phyloP scores from a whole-genome alignment of 2,113 vertebrate species.

The Nibea coibor region DNA sequence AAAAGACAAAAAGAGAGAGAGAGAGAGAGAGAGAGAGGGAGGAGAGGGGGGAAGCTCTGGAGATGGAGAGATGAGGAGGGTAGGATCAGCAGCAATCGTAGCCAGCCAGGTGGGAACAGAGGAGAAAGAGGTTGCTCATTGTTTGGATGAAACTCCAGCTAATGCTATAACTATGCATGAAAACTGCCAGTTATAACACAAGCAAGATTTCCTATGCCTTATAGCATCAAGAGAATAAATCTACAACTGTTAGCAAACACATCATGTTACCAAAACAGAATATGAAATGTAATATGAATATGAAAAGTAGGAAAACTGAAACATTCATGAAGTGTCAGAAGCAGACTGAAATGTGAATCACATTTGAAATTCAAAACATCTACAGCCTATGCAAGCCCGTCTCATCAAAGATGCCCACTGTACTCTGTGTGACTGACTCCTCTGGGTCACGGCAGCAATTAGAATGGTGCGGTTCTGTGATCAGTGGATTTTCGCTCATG shows the following conservation, averaged over 20 bases:
- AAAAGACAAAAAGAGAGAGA: slow-evolving; percentile 33
- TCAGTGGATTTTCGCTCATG: neutral
- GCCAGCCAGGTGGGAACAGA: slow-evolving; percentile 55
- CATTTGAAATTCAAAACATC: slow-evolving; percentile 21
- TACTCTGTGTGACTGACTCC: neutral
- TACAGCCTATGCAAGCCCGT: neutral
- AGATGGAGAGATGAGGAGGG: slow-evolving; percentile 43
- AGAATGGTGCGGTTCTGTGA: neutral
- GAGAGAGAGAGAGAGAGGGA: slow-evolving; percentile 11
- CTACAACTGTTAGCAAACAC: neutral
- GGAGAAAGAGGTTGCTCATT: slow-evolving; percentile 43
- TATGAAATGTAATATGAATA: neutral
- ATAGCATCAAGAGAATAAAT: neutral
- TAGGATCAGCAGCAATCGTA: slow-evolving; percentile 49
- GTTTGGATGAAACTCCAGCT: slow-evolving; percentile 8
- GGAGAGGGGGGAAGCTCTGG: slow-evolving; percentile 20
- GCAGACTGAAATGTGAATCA: slow-evolving; percentile 1
- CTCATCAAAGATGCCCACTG: neutral
- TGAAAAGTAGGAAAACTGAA: neutral
- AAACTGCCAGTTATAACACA: neutral
- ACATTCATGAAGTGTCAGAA: slow-evolving; percentile 13
- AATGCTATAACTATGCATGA: neutral
- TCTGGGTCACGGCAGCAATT: neutral
- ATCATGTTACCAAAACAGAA: neutral
- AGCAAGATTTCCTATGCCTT: neutral